Evolutionary conservation across 2,888 invertebrate species (phyloP), one percentile per base, ranked within the genome.

Genomic region (Drosophila subsilvestris): DNA sequence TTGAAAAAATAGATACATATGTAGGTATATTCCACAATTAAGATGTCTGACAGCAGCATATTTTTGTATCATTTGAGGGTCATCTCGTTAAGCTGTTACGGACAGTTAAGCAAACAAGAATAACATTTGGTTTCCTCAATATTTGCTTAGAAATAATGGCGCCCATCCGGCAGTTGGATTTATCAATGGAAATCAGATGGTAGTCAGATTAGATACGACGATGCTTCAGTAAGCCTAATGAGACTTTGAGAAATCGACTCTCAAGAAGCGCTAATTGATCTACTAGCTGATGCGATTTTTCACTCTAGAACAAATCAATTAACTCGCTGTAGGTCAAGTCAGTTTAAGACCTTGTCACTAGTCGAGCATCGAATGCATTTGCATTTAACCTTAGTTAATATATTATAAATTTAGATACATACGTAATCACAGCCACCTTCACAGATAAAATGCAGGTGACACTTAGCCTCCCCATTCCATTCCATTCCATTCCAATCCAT

Each of bases 361-460:
- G 49, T 37, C 54, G 32, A 54, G 53, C 57, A 73, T 54, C 50
- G 58, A 25, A 25, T 32, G 12, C 22, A 85, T 87, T 85, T 87
- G 69, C 84, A 80, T 83, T 53, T 63, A 74, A 47, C 88, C 86
- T 82, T 63, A 76, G 81, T 56, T 60, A n/a, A n/a, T 42, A 47
- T 37, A 22, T 29, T 18, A 29, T 54, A 55, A 43, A 63, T 53
- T 53, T 57, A 37, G n/a, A n/a, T 51, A 50, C 14, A n/a, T 51
- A 50, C 14, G 25, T 22, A 58, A 53, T 45, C 48, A 55, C 44
- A 50, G 58, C 67, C 67, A 67, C 76, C 70, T 69, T 71, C 59
- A 65, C 25, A 53, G 50, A 54, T 43, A 53, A 65, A 27, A 44
- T 32, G 25, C 48, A 14, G 59, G 22, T 55, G 68, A 63, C 68